Evolutionary conservation across 2,888 invertebrate genomes (phyloP), one percentile per base, ranked within the genome.

Genomic region (Alentia gelatinosa): DNA sequence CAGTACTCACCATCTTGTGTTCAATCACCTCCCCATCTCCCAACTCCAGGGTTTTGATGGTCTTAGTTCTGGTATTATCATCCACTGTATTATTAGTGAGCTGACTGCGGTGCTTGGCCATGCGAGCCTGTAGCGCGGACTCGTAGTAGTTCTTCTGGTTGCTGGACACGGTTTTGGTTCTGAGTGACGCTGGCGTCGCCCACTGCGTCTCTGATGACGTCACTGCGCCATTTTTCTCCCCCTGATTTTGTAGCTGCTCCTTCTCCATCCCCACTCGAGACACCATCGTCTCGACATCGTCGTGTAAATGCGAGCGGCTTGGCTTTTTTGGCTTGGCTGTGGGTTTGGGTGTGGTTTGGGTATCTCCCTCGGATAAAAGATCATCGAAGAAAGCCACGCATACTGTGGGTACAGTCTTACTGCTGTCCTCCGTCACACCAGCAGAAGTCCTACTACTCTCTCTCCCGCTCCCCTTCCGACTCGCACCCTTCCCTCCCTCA

Each of bases 11-110:
- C 0, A 19, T 86, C 68, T 90, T 90, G 35, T 50, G 35, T 33
- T 90, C 90, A 30, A 63, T 50, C 30, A 90, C 56, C 56, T 83
- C 90, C 12, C 84, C 83, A 26, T 90, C 86, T 1, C 56, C 84
- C 37, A 90, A 86, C 56, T 90, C 84, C 7, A 90, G 35, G 5
- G 86, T 84, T 40, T 90, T 90, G 15, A 68, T 84, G n/a, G 90
- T 90, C 42, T 90, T 90, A 12, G 39, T 86, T 35, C 47, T 90
- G 9, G 5, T 23, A 15, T n/a, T 79, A 0, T 79, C 50, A 26
- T 90, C 35, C 19, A 19, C 47, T 40, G 26, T 30, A 0, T 0
- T 42, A 1, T 40, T 19, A 15, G 23, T 1, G n/a, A 63, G 42
- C 63, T 42, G 86, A 47, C 26, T 68, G n/a, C 89, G 89, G 26